Evolutionary conservation across 2,797 vertebrate genomes (phyloP).

Genomic region (Chloroceryle inda): DNA sequence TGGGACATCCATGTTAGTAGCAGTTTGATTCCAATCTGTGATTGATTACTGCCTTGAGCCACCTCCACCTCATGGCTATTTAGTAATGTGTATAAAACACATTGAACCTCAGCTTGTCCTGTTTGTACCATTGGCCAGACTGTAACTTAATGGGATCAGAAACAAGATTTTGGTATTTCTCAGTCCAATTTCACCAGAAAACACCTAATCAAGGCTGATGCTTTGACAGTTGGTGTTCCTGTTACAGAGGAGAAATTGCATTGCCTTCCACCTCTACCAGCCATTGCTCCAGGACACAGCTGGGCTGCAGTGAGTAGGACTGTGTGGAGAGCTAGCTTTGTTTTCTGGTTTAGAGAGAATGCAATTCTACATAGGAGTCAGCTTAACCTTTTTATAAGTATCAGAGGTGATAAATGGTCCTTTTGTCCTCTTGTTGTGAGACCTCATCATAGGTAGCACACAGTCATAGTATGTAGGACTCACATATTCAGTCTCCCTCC

Average conservation of each 20-base stretch:
- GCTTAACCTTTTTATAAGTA: neutral
- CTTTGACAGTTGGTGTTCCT: neutral
- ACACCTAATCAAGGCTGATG: neutral
- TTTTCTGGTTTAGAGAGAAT: neutral
- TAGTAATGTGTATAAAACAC: neutral
- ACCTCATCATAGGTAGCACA: neutral
- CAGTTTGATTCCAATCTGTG: neutral
- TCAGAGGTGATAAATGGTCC: neutral
- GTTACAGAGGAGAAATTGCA: neutral
- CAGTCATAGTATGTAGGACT: neutral
- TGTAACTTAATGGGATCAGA: neutral
- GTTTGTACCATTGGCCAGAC: neutral
- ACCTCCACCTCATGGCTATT: neutral
- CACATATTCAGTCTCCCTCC: neutral
- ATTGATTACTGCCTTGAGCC: accelerated
- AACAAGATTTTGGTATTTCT: neutral
- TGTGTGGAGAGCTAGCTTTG: neutral
- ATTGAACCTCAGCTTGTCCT: neutral
- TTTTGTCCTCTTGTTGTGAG: neutral
- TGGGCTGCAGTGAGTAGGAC: no score
- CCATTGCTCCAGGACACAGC: accelerated
- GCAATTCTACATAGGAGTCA: accelerated
- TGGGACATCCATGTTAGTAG: neutral
- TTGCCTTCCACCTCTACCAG: neutral
- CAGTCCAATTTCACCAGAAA: neutral